Conservation (phyloP, 1,140 invertebrate species). For the Rhopalosiphum padi region DNA sequence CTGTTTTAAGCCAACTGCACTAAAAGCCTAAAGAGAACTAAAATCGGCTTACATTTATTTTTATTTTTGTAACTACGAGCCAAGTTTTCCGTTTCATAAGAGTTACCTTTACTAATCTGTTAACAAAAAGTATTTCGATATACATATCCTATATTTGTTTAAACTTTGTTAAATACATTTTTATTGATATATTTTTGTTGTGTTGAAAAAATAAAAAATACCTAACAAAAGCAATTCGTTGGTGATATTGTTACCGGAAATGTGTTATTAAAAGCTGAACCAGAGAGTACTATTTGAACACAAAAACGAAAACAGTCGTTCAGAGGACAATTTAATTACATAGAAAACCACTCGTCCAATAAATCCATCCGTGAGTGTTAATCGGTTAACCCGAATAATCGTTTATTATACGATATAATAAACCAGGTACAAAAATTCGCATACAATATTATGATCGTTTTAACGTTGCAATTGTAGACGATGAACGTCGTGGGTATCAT, state of each 20-base stretch:
- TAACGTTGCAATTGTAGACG: slow-evolving; percentile 55
- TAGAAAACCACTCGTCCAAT: not conserved
- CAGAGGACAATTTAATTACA: not conserved
- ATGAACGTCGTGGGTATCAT: slow-evolving; percentile 90
- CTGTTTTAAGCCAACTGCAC: slow-evolving; percentile 51
- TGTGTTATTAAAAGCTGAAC: not conserved
- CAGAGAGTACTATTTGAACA: not conserved
- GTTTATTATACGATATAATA: not conserved
- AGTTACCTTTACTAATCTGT: slow-evolving; percentile 49
- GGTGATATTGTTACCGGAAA: slow-evolving; percentile 11
- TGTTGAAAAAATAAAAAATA: not conserved
- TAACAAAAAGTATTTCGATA: slow-evolving; percentile 35
- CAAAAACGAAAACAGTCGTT: not conserved
- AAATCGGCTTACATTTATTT: not conserved
- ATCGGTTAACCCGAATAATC: not conserved
- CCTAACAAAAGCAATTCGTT: not conserved
- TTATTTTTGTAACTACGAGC: not conserved
- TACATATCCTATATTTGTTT: slow-evolving; percentile 57
- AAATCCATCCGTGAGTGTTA: not conserved
- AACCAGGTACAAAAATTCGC: not conserved
- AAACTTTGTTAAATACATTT: slow-evolving; percentile 42
- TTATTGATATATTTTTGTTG: slow-evolving; percentile 20
- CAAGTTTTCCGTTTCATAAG: slow-evolving; percentile 42
- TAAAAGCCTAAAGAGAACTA: not conserved
- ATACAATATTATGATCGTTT: not conserved